phyloP scores from a whole-genome alignment of 2,797 vertebrate species.

The Sitta carolinensis region DNA sequence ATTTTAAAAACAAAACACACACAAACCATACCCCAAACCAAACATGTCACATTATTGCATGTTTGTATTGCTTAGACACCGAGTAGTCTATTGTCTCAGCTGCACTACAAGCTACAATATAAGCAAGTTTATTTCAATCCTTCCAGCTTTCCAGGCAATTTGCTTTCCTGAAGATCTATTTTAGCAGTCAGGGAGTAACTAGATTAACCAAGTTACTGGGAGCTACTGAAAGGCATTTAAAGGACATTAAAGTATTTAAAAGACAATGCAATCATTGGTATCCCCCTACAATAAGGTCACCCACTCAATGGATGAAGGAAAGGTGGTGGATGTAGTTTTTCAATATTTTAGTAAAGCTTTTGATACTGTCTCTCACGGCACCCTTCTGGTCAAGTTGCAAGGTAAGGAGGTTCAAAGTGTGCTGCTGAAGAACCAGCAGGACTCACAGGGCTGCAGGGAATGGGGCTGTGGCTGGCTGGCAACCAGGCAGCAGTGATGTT shows the following conservation, averaged over 20 bases:
- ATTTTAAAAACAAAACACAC: neutral
- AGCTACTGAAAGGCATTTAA: neutral
- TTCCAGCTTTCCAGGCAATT: neutral
- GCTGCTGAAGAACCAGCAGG: neutral
- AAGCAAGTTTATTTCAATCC: neutral
- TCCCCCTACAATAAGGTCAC: neutral
- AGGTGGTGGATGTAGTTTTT: neutral
- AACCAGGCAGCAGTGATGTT: neutral
- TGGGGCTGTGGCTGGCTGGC: neutral
- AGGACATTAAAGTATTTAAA: neutral
- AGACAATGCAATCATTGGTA: neutral
- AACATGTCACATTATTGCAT: neutral
- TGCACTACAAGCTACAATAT: neutral
- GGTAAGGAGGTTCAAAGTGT: neutral
- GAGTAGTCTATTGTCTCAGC: neutral
- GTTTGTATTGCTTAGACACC: rapidly evolving
- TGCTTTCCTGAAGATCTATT: neutral
- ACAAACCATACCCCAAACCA: neutral
- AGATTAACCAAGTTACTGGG: neutral
- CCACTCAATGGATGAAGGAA: neutral
- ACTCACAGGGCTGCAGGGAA: neutral
- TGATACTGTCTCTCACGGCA: neutral
- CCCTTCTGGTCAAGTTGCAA: neutral
- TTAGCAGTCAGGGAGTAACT: neutral
- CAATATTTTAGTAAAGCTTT: neutral